Evolutionary conservation across 2,113 vertebrate genomes (phyloP), one percentile per base, ranked within the genome.

Genomic region (Protomyctophum bolini): DNA sequence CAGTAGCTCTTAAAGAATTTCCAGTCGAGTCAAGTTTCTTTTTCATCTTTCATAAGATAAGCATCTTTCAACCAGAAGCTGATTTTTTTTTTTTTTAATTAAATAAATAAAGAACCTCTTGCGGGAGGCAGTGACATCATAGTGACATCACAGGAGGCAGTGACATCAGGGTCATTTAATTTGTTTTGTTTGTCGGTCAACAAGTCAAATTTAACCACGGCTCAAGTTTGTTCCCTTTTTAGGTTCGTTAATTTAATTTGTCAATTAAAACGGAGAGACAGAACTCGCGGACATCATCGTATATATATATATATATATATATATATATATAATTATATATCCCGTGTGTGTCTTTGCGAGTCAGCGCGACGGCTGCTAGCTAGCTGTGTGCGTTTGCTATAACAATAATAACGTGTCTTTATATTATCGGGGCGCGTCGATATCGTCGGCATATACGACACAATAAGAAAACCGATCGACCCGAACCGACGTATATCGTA

Each of bases 341-440:
- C 28, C 79, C 74, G 79, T 51, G 68, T 15, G 45, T 83, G 81
- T 90, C 82, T 88, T 89, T 92, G 91, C 76, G 82, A 88, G 76
- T 89, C 77, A 82, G 78, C 49, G 33, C 33, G 2, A 4, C 33
- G 21, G 21, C 21, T 21, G 21, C 21, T 21, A n/a, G 21, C 5
- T 41, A 64, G 87, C 91, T 91, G 91, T 91, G 92, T 91, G 91
- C 10, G 87, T 88, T 89, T 86, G 82, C 48, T 21, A 21, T 21
- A 21, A n/a, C n/a, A n/a, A 21, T 21, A 21, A 21, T 21, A 21
- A 21, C 21, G 21, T 21, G 21, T 21, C 21, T 21, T 21, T 21
- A 21, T 21, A 21, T 21, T 21, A 21, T 21, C 21, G 21, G 21
- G 21, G 21, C 21, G 21, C 21, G n/a, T n/a, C n/a, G 21, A 21